Base-by-base conservation (phyloP, 2,888 invertebrate species). In the Cylindroiulus punctatus region DNA sequence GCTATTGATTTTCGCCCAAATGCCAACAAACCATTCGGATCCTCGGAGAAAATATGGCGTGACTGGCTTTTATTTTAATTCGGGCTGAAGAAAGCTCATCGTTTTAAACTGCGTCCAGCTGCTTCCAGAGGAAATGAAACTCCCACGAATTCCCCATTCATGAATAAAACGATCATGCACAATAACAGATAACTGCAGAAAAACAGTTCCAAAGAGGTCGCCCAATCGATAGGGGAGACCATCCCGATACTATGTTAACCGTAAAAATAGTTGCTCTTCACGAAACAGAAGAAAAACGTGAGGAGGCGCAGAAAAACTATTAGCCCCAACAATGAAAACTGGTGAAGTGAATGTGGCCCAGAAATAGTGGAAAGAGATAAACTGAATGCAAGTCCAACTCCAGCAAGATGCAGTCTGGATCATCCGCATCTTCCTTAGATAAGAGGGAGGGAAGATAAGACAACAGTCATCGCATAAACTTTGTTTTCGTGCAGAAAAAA, bases 41-140 rank as follows among this genome's bases (percentile, higher is more conserved):
- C 22, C 57, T 22, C 7, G 5, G 57, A 3, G 19, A 57, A n/a
- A 57, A 57, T 22, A 57, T 57, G 22, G 22, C n/a, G n/a, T 8
- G 57, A 57, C 57, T 57, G 22, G 57, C 57, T 57, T 57, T 57
- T 22, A 57, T 57, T 57, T 57, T 57, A 57, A 57, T 57, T 57
- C 57, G 8, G 3, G 22, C 22, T 22, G 17, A 57, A 22, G 22
- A 14, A n/a, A 57, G 57, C 57, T 57, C 10, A 22, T 57, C 10
- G 22, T 57, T 57, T 22, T 57, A 57, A 19, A 57, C 57, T 57
- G 57, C 57, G 22, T n/a, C n/a, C 57, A 57, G 57, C 22, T 57
- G 57, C 57, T 57, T 7, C 22, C 10, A 22, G 22, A 22, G 57
- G 22, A 57, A 57, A n/a, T 52, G 17, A n/a, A 19, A n/a, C 5